Evolutionary conservation across 2,797 vertebrate species (phyloP).

Genomic region (Onychomys torridus): DNA sequence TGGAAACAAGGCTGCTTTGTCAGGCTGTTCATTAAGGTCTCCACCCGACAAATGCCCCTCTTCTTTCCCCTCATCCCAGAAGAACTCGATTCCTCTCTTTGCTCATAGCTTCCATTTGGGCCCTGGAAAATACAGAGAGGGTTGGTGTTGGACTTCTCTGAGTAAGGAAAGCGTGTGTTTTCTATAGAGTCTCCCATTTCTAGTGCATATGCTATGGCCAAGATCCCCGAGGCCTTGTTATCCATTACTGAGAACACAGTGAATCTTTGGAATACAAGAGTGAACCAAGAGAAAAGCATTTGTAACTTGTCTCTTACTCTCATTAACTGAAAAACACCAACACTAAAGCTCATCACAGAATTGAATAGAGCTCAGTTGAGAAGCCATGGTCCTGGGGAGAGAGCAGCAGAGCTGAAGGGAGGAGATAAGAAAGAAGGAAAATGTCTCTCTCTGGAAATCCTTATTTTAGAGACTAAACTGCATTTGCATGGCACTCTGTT

Average conservation of each 20-base stretch:
- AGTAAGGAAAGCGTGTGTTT: background rate
- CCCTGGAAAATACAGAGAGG: background rate
- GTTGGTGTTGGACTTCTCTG: background rate
- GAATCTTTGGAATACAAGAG: constrained; percentile 14
- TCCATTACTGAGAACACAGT: constrained; percentile 24
- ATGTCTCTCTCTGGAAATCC: background rate
- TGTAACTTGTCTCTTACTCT: background rate
- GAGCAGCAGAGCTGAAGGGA: background rate
- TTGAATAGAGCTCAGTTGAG: background rate
- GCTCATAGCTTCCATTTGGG: background rate
- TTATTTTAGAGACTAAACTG: background rate
- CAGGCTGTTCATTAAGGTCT: background rate
- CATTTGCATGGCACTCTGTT: background rate
- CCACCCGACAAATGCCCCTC: background rate
- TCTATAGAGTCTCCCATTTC: constrained; percentile 5
- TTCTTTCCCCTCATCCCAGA: background rate
- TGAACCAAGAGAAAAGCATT: background rate
- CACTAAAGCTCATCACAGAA: background rate
- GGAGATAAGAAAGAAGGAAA: background rate
- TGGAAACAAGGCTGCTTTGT: background rate
- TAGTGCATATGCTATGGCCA: background rate
- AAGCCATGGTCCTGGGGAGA: background rate
- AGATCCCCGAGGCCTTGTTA: background rate
- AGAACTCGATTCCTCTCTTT: background rate
- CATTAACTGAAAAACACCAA: background rate